These are phyloP conservation scores for Ptychodera flava DNA, from an alignment of 35 echinoderm and acorn worm genomes.

Conservation along the genomic window DNA sequence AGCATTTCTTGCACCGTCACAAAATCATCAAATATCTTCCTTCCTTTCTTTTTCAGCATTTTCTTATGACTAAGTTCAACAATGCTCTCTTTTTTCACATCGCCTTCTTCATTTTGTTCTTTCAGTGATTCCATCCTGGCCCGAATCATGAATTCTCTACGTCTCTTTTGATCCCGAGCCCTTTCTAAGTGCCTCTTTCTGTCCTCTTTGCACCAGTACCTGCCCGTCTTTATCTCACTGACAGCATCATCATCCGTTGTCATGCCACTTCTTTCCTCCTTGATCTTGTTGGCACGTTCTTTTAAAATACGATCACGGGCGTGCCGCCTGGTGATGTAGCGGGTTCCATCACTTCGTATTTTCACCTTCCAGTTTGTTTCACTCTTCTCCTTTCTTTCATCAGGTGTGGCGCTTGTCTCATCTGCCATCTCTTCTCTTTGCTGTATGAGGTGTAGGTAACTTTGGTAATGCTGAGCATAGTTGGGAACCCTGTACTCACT, in stretches of 20 bases:
- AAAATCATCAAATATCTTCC: conserved; percentile 88
- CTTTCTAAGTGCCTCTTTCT: conserved; percentile 87
- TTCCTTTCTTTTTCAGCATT: conserved; percentile 80
- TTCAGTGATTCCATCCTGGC: conserved; percentile 92
- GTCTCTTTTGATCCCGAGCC: conserved; percentile 69
- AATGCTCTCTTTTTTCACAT: conserved; percentile 73
- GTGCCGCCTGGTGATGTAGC: conserved; percentile 81
- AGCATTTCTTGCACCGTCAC: conserved; percentile 98
- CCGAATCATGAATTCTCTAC: conserved; percentile 81
- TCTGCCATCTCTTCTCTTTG: conserved; percentile 86
- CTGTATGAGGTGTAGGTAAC: conserved; percentile 89
- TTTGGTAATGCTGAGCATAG: conserved; percentile 93
- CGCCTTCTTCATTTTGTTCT: conserved; percentile 69
- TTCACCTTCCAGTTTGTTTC: conserved; percentile 93
- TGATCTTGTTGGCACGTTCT: conserved; percentile 80
- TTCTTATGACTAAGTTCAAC: conserved; percentile 93
- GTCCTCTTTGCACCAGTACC: conserved; percentile 96
- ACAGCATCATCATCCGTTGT: conserved; percentile 98
- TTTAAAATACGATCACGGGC: conserved; percentile 72
- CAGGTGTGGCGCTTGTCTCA: conserved; percentile 25
- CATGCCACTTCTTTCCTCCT: conserved; percentile 77
- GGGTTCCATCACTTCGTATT: conserved; percentile 97
- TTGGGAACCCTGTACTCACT: conserved; percentile 69
- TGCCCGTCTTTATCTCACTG: conserved; percentile 94
- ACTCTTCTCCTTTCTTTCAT: conserved; percentile 38